Percentiles rank a stretch among this genome's conserved stretches.
These are phyloP conservation scores for Antheraea yamamai DNA, from an alignment of 2,888 invertebrate genomes.

Conservation along the genomic window DNA sequence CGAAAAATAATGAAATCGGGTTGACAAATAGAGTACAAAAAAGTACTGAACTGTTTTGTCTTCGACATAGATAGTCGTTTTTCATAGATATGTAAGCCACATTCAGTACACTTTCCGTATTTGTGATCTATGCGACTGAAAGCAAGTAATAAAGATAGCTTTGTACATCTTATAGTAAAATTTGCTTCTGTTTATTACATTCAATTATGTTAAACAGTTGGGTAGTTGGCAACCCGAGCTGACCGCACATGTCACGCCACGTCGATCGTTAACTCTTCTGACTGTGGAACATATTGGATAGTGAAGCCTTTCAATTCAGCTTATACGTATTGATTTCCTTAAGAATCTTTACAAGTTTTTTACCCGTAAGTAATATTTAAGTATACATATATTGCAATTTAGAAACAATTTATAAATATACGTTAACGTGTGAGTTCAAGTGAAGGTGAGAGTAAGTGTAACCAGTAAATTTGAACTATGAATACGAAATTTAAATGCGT, in stretches of 20 bases:
- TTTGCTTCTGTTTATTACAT: constrained; percentile 13
- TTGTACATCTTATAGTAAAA: neutral
- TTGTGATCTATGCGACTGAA: neutral
- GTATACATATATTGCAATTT: neutral
- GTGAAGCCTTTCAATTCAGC: constrained; percentile 70
- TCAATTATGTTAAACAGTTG: constrained; percentile 24
- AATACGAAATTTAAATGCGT: neutral
- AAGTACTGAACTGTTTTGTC: no score
- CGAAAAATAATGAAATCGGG: no score
- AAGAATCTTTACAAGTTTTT: constrained; percentile 58
- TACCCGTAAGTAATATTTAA: neutral
- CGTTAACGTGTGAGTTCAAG: neutral
- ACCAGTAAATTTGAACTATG: no score
- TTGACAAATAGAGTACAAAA: no score
- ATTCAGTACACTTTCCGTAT: neutral
- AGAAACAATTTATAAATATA: neutral
- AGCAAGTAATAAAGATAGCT: neutral
- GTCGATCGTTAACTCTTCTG: constrained; percentile 24
- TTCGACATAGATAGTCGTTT: no score
- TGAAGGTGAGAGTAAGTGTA: no score
- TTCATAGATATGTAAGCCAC: neutral
- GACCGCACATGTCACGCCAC: constrained; percentile 38
- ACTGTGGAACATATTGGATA: constrained; percentile 37
- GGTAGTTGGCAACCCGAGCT: constrained; percentile 45
- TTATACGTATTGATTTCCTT: constrained; percentile 55